Conservation (phyloP, 2,888 invertebrate genomes). For the Temnothorax rugatulus region DNA sequence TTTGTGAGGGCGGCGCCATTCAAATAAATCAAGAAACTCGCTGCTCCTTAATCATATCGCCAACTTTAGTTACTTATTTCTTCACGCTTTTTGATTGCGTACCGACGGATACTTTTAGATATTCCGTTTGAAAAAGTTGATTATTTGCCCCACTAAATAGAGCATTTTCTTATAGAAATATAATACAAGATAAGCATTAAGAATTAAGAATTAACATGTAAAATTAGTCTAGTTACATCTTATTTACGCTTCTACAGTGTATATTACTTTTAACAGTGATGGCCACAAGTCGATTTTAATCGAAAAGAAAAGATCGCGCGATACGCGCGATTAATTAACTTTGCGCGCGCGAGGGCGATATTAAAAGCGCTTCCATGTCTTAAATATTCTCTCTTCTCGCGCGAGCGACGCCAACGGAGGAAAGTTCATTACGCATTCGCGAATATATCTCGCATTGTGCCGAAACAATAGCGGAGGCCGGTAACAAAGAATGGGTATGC, state of each 20-base stretch:
- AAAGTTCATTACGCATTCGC: slow-evolving; percentile 47
- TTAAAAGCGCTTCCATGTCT: slow-evolving; percentile 41
- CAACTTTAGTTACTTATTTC: slow-evolving; percentile 38
- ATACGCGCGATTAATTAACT: slow-evolving; percentile 35
- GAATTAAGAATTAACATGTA: not conserved
- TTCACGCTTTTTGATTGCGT: slow-evolving; percentile 28
- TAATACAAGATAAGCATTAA: not conserved
- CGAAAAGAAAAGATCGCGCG: not conserved
- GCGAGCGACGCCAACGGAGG: not conserved
- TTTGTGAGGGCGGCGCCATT: slow-evolving; percentile 35
- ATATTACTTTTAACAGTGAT: not conserved
- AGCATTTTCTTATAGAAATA: not conserved
- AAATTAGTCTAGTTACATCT: not conserved
- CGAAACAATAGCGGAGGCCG: slow-evolving; percentile 43
- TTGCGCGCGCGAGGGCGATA: slow-evolving; percentile 7
- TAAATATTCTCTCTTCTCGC: slow-evolving; percentile 23
- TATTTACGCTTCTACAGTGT: slow-evolving; percentile 1
- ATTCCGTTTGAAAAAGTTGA: not conserved
- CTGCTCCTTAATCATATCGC: slow-evolving; percentile 33
- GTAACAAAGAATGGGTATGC: slow-evolving; percentile 24
- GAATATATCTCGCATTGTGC: slow-evolving; percentile 52
- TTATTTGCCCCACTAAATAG: not conserved
- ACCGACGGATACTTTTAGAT: not conserved
- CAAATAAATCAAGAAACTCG: slow-evolving; percentile 50
- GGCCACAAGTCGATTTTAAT: not conserved